Percentiles rank a stretch among this genome's conserved stretches.
Conservation (phyloP, 2,113 vertebrate species). For the Cisticola juncidis region DNA sequence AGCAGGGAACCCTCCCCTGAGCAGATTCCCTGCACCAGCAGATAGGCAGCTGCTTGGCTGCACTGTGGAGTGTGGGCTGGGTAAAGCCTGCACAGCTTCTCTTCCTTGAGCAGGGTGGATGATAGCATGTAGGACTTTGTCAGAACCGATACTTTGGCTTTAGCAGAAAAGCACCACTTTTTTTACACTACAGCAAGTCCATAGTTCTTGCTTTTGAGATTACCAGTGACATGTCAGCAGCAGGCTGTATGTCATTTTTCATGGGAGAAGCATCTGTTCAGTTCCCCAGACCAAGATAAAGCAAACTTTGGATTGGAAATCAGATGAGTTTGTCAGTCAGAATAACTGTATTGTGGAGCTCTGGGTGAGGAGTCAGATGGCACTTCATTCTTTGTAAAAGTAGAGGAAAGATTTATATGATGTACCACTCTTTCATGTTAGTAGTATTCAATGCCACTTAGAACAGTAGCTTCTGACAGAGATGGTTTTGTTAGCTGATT, state of each 20-base stretch:
- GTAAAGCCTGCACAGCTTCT: neutral
- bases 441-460: neutral
- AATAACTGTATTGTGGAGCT: neutral
- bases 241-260: constrained; percentile 31
- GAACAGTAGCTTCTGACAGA: neutral
- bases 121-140: neutral
- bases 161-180: neutral
- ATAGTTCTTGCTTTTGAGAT: neutral
- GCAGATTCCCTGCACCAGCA: neutral
- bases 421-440: neutral
- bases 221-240: neutral
- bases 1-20: neutral
- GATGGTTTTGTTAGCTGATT: neutral
- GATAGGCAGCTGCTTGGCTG: neutral
- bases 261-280: neutral
- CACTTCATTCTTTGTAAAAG: neutral
- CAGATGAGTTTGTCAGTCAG: neutral
- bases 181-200: neutral
- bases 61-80: neutral
- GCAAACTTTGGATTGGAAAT: constrained; percentile 26
- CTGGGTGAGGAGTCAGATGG: neutral
- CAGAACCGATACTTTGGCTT: neutral
- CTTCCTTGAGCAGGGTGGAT: neutral
- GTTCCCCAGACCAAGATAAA: constrained; percentile 6
- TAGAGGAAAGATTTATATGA: neutral